Evolutionary conservation across 2,888 invertebrate genomes (phyloP), one percentile per base, ranked within the genome.

Genomic region (Amphipoea lucens): DNA sequence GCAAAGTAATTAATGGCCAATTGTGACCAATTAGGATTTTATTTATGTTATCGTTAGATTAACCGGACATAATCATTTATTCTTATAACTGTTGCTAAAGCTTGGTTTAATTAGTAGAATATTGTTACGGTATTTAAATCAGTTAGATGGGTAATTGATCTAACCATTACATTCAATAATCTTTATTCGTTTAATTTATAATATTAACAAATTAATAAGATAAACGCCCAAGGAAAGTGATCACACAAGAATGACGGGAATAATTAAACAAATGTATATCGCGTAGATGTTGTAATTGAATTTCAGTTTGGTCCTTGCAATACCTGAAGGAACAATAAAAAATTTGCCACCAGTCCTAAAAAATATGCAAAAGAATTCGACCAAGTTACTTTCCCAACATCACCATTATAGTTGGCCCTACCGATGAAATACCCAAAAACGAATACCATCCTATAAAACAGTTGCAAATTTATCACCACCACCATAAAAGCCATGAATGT

Each of bases 21-120:
- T 86, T 82, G 76, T 79, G 42, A 86, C 88, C 87, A 87, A 87
- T 85, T 85, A 77, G 48, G 62, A 69, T 67, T 67, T 78, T 51
- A 68, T 74, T 75, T 63, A 76, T 71, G 75, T 65, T 88, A 81
- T 62, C 42, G 51, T 72, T 42, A 68, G 76, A 88, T 86, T 74
- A 82, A 11, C 54, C 48, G 42, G 65, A 87, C 63, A 40, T 71
- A 67, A 74, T 87, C 73, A 67, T 77, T 87, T 66, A 84, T 74
- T 73, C 36, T n/a, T 72, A n/a, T 9, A 51, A 60, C 62, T 66
- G 40, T 81, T 81, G 67, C 60, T 66, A 76, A 84, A 83, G 14
- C n/a, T 81, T 67, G 29, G 60, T 57, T 70, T 66, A 84, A 75
- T 78, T 57, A 76, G 29, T 20, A 11, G 51, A 66, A 63, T 77